A percentile compares a stretch with the other conserved stretches of the same genome.
Evolutionary conservation across 2,888 invertebrate species (phyloP).

Genomic region (Tribolium freemani): DNA sequence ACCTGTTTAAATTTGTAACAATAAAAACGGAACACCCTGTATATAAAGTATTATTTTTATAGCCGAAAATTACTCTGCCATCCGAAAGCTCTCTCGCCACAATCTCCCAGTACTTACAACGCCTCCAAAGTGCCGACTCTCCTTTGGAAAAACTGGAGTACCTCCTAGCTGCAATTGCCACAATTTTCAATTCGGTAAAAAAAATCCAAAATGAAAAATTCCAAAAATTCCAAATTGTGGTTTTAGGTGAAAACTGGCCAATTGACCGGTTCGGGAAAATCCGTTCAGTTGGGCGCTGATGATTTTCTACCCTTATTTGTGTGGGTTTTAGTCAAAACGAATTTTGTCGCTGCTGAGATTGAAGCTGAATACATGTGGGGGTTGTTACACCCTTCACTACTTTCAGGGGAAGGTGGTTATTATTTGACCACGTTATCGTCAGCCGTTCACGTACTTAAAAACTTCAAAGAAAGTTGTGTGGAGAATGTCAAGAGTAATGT

Average conservation of each 20-base stretch:
- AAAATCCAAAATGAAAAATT: no score
- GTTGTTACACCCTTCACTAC: constrained; percentile 88
- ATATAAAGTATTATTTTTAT: constrained; percentile 47
- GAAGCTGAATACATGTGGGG: constrained; percentile 98
- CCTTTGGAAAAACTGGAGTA: constrained; percentile 94
- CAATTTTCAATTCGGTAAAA: constrained; percentile 85
- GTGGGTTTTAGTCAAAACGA: constrained; percentile 91
- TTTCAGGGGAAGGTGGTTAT: constrained; percentile 95
- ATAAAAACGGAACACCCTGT: no score
- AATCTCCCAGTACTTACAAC: constrained; percentile 83
- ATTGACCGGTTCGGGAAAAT: constrained; percentile 69
- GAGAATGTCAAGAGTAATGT: constrained; percentile 62
- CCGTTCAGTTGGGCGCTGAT: constrained; percentile 80
- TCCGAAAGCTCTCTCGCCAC: constrained; percentile 81
- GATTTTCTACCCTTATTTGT: constrained; percentile 94
- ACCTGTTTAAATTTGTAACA: no score
- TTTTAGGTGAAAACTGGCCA: constrained; percentile 76
- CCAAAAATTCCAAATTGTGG: no score
- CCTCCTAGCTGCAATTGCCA: constrained; percentile 88
- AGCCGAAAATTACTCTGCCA: constrained; percentile 83
- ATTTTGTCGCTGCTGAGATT: constrained; percentile 92
- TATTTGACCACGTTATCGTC: constrained; percentile 94
- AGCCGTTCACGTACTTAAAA: constrained; percentile 90
- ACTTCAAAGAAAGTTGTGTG: constrained; percentile 67
- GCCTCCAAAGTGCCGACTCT: constrained; percentile 91